Percentiles rank a stretch among this genome's conserved stretches.
These are phyloP conservation scores for Burhinus oedicnemus DNA, from an alignment of 2,113 vertebrate species.

Conservation along the genomic window DNA sequence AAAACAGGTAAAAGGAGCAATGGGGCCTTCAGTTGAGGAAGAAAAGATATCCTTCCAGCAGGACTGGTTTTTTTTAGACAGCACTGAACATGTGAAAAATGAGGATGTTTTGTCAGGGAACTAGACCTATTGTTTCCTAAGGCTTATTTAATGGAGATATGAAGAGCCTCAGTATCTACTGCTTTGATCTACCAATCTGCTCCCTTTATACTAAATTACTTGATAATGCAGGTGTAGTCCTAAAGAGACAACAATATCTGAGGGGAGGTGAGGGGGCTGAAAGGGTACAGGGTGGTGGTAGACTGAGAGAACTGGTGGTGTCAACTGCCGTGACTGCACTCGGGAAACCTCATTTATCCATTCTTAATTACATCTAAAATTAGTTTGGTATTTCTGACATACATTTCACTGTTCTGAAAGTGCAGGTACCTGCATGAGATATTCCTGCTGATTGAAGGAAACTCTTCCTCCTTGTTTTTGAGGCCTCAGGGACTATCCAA, in stretches of 20 bases:
- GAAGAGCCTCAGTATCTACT: not conserved
- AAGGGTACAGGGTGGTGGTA: not conserved
- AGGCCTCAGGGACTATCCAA: not conserved
- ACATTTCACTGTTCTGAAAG: not conserved
- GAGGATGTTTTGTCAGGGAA: not conserved
- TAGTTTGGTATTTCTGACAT: not conserved
- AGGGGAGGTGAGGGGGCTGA: not conserved
- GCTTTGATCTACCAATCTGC: not conserved
- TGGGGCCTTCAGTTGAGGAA: rapidly evolving
- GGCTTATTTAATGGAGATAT: not conserved
- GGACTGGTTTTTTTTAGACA: not conserved
- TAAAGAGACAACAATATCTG: not conserved
- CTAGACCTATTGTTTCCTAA: not conserved
- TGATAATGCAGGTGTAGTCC: not conserved
- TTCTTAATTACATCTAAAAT: not conserved
- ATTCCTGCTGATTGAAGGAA: not conserved
- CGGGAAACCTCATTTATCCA: not conserved
- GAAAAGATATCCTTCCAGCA: not conserved
- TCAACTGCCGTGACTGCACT: not conserved
- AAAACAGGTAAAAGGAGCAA: not conserved
- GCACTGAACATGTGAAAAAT: not conserved
- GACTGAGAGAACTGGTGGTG: not conserved
- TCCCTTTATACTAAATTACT: not conserved
- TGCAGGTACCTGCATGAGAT: not conserved
- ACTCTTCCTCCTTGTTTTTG: not conserved